phyloP scores from a whole-genome alignment of 2,888 invertebrate species.

The Kuschelorhynchus macadamiae region DNA sequence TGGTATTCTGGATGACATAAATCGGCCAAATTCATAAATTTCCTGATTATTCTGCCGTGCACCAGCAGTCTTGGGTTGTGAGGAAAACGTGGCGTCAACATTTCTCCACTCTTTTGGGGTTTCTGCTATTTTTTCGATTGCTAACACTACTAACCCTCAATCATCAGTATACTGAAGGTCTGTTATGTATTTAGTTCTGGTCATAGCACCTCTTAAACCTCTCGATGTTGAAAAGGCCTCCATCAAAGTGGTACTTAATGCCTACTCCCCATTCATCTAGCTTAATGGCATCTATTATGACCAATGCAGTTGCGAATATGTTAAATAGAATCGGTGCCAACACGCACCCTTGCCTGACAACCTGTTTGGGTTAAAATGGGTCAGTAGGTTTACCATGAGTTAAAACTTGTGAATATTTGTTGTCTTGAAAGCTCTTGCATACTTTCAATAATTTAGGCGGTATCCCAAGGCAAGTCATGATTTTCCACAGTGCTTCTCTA shows the following conservation, averaged over 20 bases:
- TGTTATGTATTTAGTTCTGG: too few species aligned
- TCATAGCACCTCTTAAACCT: too few species aligned
- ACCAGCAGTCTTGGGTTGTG: too few species aligned
- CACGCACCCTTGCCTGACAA: neutral
- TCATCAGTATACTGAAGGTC: too few species aligned
- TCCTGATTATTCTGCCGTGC: too few species aligned
- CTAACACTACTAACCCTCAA: too few species aligned
- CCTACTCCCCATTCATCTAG: neutral
- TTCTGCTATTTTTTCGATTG: too few species aligned
- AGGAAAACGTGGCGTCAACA: too few species aligned
- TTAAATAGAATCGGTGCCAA: neutral
- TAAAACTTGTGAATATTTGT: conserved; percentile 56
- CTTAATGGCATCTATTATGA: neutral
- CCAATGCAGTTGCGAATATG: too few species aligned
- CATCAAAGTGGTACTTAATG: neutral
- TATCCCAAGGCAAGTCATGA: neutral
- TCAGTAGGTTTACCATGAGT: conserved; percentile 43
- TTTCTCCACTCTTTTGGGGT: too few species aligned
- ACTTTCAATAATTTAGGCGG: conserved; percentile 1
- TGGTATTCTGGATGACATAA: too few species aligned
- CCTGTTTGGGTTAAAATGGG: neutral
- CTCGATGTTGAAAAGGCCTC: conserved; percentile 4
- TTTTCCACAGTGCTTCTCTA: neutral
- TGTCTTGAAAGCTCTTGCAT: conserved; percentile 37
- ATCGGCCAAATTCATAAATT: too few species aligned